A percentile compares a stretch with the other conserved stretches of the same genome.
phyloP scores from a whole-genome alignment of 2,888 invertebrate species.

The Diarsia brunnea region DNA sequence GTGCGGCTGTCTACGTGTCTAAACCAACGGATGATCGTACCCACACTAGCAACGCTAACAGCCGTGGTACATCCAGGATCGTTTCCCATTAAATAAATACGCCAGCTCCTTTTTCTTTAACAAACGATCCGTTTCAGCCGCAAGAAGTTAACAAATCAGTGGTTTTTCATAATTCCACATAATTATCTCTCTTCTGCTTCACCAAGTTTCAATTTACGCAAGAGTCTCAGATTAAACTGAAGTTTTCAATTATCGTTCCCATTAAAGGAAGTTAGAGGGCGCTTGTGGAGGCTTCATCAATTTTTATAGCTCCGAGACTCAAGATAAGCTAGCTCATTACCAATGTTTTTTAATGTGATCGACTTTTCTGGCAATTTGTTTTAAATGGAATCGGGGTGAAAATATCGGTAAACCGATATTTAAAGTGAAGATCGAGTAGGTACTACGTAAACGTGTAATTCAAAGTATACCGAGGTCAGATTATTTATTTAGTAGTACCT shows the following conservation, averaged over 20 bases:
- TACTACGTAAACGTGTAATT: conserved; percentile 4
- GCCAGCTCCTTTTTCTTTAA: conserved; percentile 13
- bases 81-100: neutral
- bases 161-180: conserved; percentile 73
- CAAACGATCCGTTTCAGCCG: conserved; percentile 11
- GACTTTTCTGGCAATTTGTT: conserved; percentile 63
- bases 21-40: neutral
- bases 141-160: conserved; percentile 51
- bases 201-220: conserved; percentile 81
- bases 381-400: conserved; percentile 55
- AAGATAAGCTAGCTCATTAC: conserved; percentile 79
- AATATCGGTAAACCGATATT: conserved; percentile 15
- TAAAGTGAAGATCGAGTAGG: conserved; percentile 3
- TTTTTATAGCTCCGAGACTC: conserved; percentile 77
- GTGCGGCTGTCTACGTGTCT: neutral
- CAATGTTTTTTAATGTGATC: conserved; percentile 73
- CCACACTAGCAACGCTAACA: neutral
- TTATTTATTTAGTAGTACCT: neutral
- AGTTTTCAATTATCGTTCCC: conserved; percentile 86
- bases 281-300: conserved; percentile 78
- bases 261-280: conserved; percentile 76
- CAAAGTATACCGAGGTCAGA: neutral
- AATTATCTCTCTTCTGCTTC: conserved; percentile 78
- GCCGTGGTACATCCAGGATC: neutral
- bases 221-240: conserved; percentile 82